Evolutionary conservation across 2,797 vertebrate genomes (phyloP).

Genomic region (Lerista edwardsae): DNA sequence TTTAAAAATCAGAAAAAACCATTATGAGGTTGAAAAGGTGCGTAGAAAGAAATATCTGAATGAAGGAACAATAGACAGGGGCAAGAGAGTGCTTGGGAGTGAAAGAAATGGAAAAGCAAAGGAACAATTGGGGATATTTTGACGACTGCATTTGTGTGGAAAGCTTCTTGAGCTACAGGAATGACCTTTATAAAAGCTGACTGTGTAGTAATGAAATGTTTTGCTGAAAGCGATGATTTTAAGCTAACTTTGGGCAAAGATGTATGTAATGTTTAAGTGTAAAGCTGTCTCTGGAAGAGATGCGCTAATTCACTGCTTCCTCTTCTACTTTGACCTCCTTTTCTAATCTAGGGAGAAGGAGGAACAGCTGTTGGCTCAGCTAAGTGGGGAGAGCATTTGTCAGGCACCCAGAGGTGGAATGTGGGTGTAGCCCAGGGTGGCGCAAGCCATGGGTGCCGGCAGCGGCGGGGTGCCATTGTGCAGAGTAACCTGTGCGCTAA

Average conservation of each 20-base stretch:
- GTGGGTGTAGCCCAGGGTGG: too few relatives aligned
- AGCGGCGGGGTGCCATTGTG: too few relatives aligned
- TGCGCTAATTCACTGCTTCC: too few relatives aligned
- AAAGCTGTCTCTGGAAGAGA: background rate
- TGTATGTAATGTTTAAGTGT: background rate
- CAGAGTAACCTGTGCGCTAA: too few relatives aligned
- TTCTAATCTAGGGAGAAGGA: too few relatives aligned
- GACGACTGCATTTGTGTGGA: background rate
- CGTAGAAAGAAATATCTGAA: background rate
- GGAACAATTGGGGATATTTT: background rate
- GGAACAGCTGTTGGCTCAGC: too few relatives aligned
- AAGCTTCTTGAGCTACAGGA: background rate
- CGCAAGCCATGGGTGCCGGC: too few relatives aligned
- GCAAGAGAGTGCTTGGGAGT: background rate
- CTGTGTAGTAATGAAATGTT: background rate
- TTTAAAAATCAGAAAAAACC: background rate
- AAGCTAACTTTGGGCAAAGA: background rate
- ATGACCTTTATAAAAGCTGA: background rate
- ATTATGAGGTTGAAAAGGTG: background rate
- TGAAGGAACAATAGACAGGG: background rate
- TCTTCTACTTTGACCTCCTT: too few relatives aligned
- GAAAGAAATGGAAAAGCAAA: background rate
- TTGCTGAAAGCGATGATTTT: background rate
- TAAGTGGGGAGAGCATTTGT: too few relatives aligned
- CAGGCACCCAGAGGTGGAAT: too few relatives aligned